Evolutionary conservation across 2,888 invertebrate species (phyloP), one percentile per base, ranked within the genome.

Genomic region (Nezara viridula): DNA sequence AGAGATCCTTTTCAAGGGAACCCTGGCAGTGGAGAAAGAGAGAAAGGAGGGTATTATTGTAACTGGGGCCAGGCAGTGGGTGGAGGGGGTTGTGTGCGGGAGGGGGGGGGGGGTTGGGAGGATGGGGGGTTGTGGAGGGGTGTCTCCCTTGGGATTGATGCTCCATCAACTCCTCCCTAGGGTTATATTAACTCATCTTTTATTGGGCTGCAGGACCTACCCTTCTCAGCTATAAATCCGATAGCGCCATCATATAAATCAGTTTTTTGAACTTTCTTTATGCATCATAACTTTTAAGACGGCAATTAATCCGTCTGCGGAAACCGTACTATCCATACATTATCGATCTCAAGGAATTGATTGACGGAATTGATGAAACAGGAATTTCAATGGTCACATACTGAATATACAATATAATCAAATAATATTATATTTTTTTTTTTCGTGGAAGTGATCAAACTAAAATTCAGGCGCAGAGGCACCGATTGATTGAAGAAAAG

Each of bases 131-230:
- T 32, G 86, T 32, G 32, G 40, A 44, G 87, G 87, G 87, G 60
- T 87, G 66, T 55, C 66, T 66, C 87, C 73, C 87, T 87, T 16
- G 55, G 87, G 87, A 87, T 49, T 86, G 73, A 49, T 73, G 66
- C 87, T 87, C 87, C 60, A 87, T 87, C 87, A 87, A 87, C 87
- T 60, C 60, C 87, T 73, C 73, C 87, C 66, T n/a, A 27, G 60
- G 86, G 52, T 86, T 86, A 86, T 86, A 86, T 86, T 86, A 86
- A 86, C 86, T 86, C 86, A 86, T 87, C 87, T 87, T 73, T 87
- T 87, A 87, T 87, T 87, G 87, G 55, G 87, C 87, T 87, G 81
- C 44, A 47, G 86, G 86, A 49, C 32, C 50, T 47, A 86, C 86
- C 86, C 50, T 50, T 52, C 55, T 40, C 55, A n/a, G 52, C 86